Percentiles rank a stretch among this genome's conserved stretches.
Evolutionary conservation across 2,797 vertebrate species (phyloP).

Genomic region (Falco biarmicus): DNA sequence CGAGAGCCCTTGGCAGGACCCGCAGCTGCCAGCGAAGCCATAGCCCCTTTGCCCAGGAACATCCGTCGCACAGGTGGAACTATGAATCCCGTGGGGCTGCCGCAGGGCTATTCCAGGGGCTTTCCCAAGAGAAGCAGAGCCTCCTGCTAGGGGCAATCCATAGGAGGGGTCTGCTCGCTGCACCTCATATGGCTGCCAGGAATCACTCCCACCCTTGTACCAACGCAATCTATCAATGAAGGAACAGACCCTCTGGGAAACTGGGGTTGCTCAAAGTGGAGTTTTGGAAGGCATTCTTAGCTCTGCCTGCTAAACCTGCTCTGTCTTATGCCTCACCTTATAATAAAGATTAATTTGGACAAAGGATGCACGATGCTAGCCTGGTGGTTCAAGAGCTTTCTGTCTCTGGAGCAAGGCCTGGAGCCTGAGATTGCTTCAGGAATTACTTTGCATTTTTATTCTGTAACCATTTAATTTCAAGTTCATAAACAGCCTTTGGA

Average conservation of each 20-base stretch:
- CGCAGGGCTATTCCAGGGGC: neutral
- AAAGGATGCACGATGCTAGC: neutral
- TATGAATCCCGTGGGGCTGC: fast-evolving
- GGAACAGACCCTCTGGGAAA: neutral
- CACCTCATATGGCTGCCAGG: neutral
- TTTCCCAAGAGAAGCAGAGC: neutral
- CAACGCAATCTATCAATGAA: neutral
- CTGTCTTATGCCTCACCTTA: fast-evolving
- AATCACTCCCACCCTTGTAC: neutral
- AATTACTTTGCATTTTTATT: constrained; percentile 25
- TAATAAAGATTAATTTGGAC: neutral
- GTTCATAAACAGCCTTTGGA: neutral
- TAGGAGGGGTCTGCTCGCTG: neutral
- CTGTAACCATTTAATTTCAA: constrained; percentile 9
- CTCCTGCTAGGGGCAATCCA: neutral
- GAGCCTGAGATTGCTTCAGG: neutral
- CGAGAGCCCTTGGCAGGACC: neutral
- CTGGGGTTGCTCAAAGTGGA: neutral
- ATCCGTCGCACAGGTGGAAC: fast-evolving
- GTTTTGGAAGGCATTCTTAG: neutral
- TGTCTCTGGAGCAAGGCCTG: neutral
- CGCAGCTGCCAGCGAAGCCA: neutral
- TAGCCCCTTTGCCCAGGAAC: neutral
- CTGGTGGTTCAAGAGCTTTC: neutral
- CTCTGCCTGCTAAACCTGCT: neutral